These are phyloP conservation scores for Halcyon leucocephala DNA, from an alignment of 2,797 vertebrate species.

Conservation along the genomic window DNA sequence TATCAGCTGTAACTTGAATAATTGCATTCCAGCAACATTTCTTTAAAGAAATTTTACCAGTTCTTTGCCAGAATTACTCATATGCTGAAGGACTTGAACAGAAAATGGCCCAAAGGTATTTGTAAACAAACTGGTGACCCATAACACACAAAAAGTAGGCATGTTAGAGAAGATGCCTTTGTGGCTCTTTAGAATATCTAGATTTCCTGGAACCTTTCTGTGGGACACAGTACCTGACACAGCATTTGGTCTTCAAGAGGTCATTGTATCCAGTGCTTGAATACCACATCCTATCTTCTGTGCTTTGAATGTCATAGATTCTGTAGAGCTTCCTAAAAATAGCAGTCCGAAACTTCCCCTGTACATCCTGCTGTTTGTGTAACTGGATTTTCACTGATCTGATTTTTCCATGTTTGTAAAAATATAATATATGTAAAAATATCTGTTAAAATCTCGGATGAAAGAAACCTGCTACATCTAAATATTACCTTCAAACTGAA, in stretches of 20 bases:
- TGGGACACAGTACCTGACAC: neutral
- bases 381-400: neutral
- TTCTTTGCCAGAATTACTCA: neutral
- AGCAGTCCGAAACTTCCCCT: neutral
- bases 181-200: neutral
- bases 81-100: neutral
- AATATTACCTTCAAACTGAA: neutral
- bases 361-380: neutral
- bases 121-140: neutral
- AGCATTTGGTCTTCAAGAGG: constrained; percentile 13
- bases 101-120: neutral
- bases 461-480: neutral
- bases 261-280: neutral
- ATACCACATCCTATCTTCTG: constrained; percentile 18
- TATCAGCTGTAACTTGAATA: neutral
- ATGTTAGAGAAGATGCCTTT: neutral
- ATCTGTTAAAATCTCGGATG: neutral
- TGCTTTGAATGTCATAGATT: neutral
- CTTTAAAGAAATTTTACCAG: neutral
- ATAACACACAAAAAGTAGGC: neutral
- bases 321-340: constrained; percentile 19
- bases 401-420: neutral
- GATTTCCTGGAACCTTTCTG: neutral
- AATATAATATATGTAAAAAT: neutral
- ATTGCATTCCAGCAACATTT: neutral